A percentile compares a stretch with the other conserved stretches of the same genome.
Evolutionary conservation across 2,113 vertebrate species (phyloP).

Genomic region (Agelaius phoeniceus): DNA sequence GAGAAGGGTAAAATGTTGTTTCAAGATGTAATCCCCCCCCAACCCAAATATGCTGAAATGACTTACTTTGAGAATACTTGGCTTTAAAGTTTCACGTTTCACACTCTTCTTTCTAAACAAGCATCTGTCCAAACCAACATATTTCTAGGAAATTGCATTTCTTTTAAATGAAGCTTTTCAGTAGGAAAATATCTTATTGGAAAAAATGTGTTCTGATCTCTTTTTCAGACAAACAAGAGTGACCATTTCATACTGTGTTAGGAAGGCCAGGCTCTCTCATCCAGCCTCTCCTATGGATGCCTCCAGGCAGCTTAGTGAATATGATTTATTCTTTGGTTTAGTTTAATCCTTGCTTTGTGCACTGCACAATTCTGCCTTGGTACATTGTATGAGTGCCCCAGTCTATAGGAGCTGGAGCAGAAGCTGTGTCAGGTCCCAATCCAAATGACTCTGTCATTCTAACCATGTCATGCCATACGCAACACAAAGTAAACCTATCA

Average conservation of each 20-base stretch:
- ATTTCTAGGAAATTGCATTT: constrained; percentile 47
- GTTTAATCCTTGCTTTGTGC: not conserved
- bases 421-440: not conserved
- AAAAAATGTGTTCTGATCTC: not conserved
- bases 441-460: not conserved
- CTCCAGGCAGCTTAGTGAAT: not conserved
- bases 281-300: not conserved
- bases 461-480: not conserved
- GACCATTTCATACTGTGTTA: not conserved
- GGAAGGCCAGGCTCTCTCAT: not conserved
- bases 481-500: not conserved
- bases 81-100: not conserved
- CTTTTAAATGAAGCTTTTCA: not conserved
- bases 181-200: not conserved
- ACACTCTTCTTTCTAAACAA: constrained; percentile 9
- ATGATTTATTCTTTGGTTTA: not conserved
- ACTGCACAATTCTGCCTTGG: not conserved
- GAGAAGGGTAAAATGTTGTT: not conserved
- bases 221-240: not conserved
- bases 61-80: constrained; percentile 1
- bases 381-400: not conserved
- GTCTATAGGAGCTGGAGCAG: not conserved
- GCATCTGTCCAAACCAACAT: not conserved
- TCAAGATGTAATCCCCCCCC: not conserved
- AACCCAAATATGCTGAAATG: not conserved